Conservation (phyloP, 2,113 vertebrate genomes). For the Coracopsis vasa region DNA sequence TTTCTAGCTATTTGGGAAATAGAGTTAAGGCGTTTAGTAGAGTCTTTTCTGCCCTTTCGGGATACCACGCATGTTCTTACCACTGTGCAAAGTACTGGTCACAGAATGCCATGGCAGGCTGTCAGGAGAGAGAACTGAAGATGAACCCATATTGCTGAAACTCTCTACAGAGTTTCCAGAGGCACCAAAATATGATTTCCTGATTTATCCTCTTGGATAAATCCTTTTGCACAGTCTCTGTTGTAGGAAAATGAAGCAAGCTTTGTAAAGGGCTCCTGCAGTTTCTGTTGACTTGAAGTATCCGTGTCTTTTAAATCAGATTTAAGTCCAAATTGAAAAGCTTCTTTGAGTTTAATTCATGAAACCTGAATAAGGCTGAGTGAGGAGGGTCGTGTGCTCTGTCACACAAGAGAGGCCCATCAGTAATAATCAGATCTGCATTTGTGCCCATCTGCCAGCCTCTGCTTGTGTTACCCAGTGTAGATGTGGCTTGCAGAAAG, state of each 20-base stretch:
- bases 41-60: background rate
- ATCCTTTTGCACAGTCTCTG: background rate
- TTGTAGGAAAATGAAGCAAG: background rate
- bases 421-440: background rate
- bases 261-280: background rate
- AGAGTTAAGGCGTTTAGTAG: background rate
- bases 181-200: background rate
- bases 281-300: background rate
- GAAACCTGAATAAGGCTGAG: background rate
- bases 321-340: background rate
- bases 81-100: background rate
- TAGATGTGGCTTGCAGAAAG: background rate
- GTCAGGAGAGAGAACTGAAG: background rate
- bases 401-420: background rate
- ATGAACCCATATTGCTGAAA: background rate
- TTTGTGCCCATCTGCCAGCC: background rate
- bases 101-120: background rate
- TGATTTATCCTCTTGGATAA: background rate
- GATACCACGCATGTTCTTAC: background rate
- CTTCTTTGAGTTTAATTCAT: background rate
- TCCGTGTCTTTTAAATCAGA: background rate
- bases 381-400: background rate
- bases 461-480: fast-evolving
- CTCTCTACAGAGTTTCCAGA: background rate
- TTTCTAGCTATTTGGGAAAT: background rate